Evolutionary conservation across 2,888 invertebrate species (phyloP), one percentile per base, ranked within the genome.

Genomic region (Leucoma salicis): DNA sequence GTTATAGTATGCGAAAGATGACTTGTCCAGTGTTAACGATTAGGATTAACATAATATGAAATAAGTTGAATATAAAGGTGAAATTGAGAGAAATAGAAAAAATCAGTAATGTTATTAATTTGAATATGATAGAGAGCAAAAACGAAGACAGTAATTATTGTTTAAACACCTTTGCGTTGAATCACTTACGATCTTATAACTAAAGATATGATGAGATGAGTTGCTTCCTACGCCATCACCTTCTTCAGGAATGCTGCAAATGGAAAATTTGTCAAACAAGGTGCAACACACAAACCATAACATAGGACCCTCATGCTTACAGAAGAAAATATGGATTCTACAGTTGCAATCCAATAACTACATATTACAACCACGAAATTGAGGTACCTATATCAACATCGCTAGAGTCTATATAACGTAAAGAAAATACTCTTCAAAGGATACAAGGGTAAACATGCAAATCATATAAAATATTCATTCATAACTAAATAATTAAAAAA

Each of bases 171-270:
- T 63, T 57, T 45, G 42, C 55, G 37, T 45, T 61, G 39, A 36
- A 60, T 55, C 82, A 91, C 90, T 90, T 90, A 90, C 88, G 90
- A 91, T 90, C 90, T 90, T 90, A 90, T 75, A 82, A 82, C 90
- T 90, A 90, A 88, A 84, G 84, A 84, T 80, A 78, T 77, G 83
- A 82, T 71, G 84, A 74, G 70, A 71, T 66, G 76, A 63, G 75
- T 59, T 59, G 70, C 76, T 81, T 74, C 83, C 82, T 87, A 93
- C 90, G 91, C 92, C 93, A 94, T 92, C 90, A 94, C 90, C 91
- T 94, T 94, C 93, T 93, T 94, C 91, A 94, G 92, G 93, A 94
- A 94, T 89, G 94, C 94, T 94, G 93, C 70, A 92, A 92, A 87
- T 66, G 81, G 70, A 87, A 63, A 83, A 79, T 46, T 49, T 62